Evolutionary conservation across 1,140 invertebrate species (phyloP).

Genomic region (Grapholita molesta): DNA sequence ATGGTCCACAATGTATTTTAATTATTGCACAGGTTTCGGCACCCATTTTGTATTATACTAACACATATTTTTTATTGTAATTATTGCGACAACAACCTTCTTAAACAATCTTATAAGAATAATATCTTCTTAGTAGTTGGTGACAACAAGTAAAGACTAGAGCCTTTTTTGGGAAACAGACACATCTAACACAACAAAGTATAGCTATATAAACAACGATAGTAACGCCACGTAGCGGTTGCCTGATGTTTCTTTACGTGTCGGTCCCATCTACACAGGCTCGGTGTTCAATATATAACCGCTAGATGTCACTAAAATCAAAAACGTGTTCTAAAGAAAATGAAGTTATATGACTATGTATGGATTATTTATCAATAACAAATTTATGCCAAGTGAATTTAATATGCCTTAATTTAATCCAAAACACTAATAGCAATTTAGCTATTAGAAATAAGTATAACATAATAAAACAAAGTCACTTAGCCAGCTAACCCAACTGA

Average conservation of each 20-base stretch:
- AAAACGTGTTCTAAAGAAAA: neutral
- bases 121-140: too few relatives aligned
- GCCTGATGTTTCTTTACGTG: neutral
- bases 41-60: neutral
- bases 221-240: neutral
- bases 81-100: neutral
- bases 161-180: neutral
- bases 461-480: neutral
- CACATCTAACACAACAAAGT: neutral
- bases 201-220: slow-evolving; percentile 7
- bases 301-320: neutral
- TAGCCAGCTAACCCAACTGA: neutral
- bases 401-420: too few relatives aligned
- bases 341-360: neutral
- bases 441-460: neutral
- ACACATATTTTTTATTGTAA: neutral
- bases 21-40: too few relatives aligned
- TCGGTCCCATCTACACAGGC: neutral
- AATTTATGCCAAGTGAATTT: too few relatives aligned
- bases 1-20: neutral
- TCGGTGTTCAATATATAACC: neutral
- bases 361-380: too few relatives aligned
- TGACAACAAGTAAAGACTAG: neutral
- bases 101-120: neutral
- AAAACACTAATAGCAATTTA: too few relatives aligned